Evolutionary conservation across 2,113 vertebrate species (phyloP).

Genomic region (Lepus timidus): DNA sequence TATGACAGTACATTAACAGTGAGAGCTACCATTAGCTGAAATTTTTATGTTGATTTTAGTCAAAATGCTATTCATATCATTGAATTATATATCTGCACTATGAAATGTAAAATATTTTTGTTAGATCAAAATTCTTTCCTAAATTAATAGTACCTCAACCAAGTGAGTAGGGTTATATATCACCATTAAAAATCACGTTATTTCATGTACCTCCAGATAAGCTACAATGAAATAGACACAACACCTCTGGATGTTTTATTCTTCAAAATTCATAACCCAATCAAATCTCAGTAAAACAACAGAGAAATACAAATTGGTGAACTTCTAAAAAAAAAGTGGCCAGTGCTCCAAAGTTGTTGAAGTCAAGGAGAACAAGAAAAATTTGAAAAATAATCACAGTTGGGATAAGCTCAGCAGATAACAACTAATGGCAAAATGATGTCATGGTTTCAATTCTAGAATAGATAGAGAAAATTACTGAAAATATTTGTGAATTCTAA

Average conservation of each 20-base stretch:
- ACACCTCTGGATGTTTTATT: neutral
- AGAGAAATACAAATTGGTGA: neutral
- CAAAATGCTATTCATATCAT: conserved; percentile 19
- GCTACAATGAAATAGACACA: neutral
- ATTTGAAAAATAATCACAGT: neutral
- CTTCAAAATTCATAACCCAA: neutral
- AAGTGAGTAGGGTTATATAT: neutral
- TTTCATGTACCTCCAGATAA: neutral
- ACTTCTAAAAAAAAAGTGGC: neutral
- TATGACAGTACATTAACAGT: neutral
- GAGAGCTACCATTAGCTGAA: neutral
- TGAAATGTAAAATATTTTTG: neutral
- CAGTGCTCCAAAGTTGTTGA: neutral
- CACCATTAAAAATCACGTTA: neutral
- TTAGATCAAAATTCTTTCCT: conserved; percentile 14
- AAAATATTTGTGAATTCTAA: neutral
- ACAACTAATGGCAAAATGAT: neutral
- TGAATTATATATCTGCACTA: neutral
- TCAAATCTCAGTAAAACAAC: neutral
- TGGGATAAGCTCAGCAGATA: neutral
- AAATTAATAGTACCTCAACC: neutral
- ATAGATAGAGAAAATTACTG: neutral
- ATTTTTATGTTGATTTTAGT: neutral
- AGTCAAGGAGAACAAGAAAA: neutral
- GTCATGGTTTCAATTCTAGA: neutral